These are phyloP conservation scores for Furcula furcula DNA, from an alignment of 2,888 invertebrate species.

Conservation along the genomic window DNA sequence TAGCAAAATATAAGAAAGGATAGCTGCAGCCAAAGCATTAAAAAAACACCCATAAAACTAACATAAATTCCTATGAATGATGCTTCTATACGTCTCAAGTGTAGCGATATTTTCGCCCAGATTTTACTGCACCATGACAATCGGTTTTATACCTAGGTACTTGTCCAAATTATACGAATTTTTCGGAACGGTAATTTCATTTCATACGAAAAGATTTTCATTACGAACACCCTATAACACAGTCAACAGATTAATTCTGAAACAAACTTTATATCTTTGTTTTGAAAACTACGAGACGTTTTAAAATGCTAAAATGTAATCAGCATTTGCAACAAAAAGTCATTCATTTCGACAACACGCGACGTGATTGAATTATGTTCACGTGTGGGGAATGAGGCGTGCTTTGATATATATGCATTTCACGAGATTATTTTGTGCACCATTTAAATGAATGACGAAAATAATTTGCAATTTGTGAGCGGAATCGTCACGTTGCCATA, in stretches of 20 bases:
- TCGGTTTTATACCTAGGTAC: no score
- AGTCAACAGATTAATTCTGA: not conserved
- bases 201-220: not conserved
- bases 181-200: no score
- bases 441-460: not conserved
- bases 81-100: no score
- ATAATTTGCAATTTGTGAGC: not conserved
- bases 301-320: not conserved
- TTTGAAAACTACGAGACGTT: not conserved
- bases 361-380: conserved; percentile 2
- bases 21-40: no score
- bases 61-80: no score
- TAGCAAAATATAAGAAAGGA: no score
- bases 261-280: not conserved
- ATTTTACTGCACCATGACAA: no score
- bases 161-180: no score
- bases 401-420: conserved; percentile 1
- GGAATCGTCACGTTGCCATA: not conserved
- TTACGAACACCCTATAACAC: not conserved
- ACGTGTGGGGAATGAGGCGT: not conserved
- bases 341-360: not conserved
- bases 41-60: no score
- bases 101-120: no score
- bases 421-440: not conserved
- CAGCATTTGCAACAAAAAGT: not conserved